These are phyloP conservation scores for Stegophylla sp. DNA, from an alignment of 2,888 invertebrate genomes.

Conservation along the genomic window DNA sequence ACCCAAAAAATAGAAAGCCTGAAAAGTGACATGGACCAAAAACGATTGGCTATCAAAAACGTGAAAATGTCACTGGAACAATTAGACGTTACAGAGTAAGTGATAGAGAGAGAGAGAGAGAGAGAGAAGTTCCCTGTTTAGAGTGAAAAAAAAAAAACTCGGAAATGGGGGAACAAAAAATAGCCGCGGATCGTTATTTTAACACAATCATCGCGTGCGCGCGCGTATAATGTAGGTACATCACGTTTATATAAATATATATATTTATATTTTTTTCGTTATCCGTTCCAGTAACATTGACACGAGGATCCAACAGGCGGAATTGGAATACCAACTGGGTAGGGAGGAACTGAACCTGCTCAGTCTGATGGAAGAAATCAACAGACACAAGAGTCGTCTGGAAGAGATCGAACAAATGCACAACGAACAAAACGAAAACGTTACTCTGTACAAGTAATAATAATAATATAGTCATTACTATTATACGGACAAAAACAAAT, in stretches of 20 bases:
- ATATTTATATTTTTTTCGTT: background rate
- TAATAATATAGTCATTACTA: no score
- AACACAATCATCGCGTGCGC: slow-evolving; percentile 1
- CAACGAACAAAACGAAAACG: slow-evolving; percentile 61
- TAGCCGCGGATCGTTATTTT: no score
- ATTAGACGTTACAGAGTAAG: slow-evolving; percentile 87
- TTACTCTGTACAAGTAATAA: slow-evolving; percentile 62
- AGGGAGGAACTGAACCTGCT: slow-evolving; percentile 86
- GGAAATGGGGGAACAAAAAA: background rate
- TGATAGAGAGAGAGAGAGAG: no score
- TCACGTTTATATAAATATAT: no score
- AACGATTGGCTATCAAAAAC: slow-evolving; percentile 80
- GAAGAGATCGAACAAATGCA: slow-evolving; percentile 71
- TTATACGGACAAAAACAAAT: background rate
- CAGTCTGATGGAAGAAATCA: slow-evolving; percentile 82
- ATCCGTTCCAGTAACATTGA: slow-evolving; percentile 77
- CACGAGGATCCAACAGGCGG: slow-evolving; percentile 86
- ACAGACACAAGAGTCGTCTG: slow-evolving; percentile 78
- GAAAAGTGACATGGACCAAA: slow-evolving; percentile 77
- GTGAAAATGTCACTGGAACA: slow-evolving; percentile 80
- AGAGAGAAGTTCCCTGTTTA: slow-evolving; percentile 61
- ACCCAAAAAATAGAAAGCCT: slow-evolving; percentile 71
- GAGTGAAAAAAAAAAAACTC: background rate
- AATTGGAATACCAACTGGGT: slow-evolving; percentile 86
- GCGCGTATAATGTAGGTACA: no score